Conservation (phyloP, 2,888 invertebrate genomes). For the Rutpela maculata region DNA sequence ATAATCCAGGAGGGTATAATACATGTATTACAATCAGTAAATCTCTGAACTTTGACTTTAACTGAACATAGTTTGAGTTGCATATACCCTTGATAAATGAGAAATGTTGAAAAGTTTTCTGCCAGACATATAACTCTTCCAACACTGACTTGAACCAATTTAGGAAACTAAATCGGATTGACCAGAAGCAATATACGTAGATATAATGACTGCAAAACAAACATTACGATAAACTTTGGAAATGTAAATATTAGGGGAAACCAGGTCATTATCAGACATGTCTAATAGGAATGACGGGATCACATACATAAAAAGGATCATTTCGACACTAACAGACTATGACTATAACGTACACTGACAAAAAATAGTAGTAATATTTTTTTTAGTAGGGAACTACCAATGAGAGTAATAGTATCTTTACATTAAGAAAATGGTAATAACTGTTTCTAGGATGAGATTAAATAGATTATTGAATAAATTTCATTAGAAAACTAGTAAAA, state of each 20-base stretch:
- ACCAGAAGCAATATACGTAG: slow-evolving; percentile 11
- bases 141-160: neutral
- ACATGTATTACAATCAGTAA: neutral
- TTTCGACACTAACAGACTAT: too few relatives aligned
- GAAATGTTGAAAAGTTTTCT: neutral
- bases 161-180: slow-evolving; percentile 20
- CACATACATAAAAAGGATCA: too few relatives aligned
- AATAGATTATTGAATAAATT: too few relatives aligned
- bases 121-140: neutral
- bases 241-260: neutral
- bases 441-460: too few relatives aligned
- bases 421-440: too few relatives aligned
- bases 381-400: too few relatives aligned
- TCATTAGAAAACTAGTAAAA: too few relatives aligned
- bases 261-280: neutral
- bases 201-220: neutral
- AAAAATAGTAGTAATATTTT: too few relatives aligned
- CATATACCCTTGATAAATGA: neutral
- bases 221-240: neutral
- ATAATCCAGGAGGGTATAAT: neutral
- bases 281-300: too few relatives aligned
- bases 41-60: neutral
- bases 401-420: too few relatives aligned
- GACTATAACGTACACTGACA: too few relatives aligned
- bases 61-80: neutral